Conservation (phyloP, 2,113 vertebrate genomes). For the Perccottus glenii region DNA sequence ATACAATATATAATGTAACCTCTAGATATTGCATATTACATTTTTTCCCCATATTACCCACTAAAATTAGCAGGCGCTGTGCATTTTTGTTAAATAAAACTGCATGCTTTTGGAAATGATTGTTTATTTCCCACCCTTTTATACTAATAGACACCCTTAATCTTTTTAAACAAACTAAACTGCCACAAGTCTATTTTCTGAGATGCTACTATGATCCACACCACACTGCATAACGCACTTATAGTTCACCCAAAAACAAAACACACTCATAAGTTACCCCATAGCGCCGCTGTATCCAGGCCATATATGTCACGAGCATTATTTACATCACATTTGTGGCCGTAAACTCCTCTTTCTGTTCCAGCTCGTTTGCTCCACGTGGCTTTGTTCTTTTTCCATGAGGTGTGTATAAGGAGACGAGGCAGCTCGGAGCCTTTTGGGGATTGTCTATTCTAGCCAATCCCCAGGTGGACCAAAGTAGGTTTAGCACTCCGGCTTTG, state of each 20-base stretch:
- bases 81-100: too few relatives aligned
- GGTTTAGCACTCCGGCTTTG: conserved; percentile 95
- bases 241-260: conserved; percentile 37
- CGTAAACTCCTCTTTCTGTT: conserved; percentile 54
- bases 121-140: too few relatives aligned
- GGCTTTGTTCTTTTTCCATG: conserved; percentile 70
- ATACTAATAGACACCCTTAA: not conserved
- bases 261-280: conserved; percentile 31
- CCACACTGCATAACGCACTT: conserved; percentile 32
- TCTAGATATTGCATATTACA: too few relatives aligned
- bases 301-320: conserved; percentile 50
- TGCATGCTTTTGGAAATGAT: too few relatives aligned
- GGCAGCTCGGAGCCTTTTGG: conserved; percentile 78
- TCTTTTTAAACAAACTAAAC: conserved; percentile 23
- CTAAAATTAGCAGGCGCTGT: too few relatives aligned
- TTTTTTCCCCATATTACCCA: too few relatives aligned
- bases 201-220: conserved; percentile 30
- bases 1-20: too few relatives aligned
- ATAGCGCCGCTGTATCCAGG: conserved; percentile 48
- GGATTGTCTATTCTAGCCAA: conserved; percentile 88
- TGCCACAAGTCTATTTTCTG: conserved; percentile 10
- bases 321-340: conserved; percentile 58
- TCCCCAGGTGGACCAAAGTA: conserved; percentile 90
- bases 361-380: conserved; percentile 59
- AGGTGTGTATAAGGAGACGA: conserved; percentile 72